These are phyloP conservation scores for Solea solea DNA, from an alignment of 2,113 vertebrate species.

Conservation along the genomic window DNA sequence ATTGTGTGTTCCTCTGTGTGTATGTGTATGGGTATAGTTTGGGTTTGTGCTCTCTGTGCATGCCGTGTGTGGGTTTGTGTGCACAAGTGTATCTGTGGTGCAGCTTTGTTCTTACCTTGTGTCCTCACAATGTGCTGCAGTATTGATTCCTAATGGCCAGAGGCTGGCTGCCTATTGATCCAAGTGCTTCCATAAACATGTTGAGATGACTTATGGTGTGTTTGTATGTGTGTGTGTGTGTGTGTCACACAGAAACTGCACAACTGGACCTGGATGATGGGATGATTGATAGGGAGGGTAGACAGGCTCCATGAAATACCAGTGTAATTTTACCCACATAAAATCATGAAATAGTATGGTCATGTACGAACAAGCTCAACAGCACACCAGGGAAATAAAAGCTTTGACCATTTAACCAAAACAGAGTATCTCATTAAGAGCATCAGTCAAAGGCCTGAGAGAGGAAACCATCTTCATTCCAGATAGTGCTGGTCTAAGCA, in stretches of 20 bases:
- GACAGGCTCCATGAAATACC: slow-evolving; percentile 52
- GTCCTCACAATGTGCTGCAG: slow-evolving; percentile 59
- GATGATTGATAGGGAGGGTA: slow-evolving; percentile 58
- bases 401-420: slow-evolving; percentile 69
- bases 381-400: slow-evolving; percentile 70
- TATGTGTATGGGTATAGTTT: slow-evolving; percentile 18
- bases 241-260: slow-evolving; percentile 27
- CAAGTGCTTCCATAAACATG: slow-evolving; percentile 69
- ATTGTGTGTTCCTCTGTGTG: slow-evolving; percentile 9
- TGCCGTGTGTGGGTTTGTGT: slow-evolving; percentile 24
- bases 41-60: slow-evolving; percentile 2
- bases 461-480: slow-evolving; percentile 34
- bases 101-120: slow-evolving; percentile 62
- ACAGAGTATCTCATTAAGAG: slow-evolving; percentile 69
- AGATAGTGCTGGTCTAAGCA: slow-evolving; percentile 61
- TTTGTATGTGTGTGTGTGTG: slow-evolving; percentile 21
- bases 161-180: slow-evolving; percentile 71
- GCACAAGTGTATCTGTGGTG: slow-evolving; percentile 5
- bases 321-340: slow-evolving; percentile 60
- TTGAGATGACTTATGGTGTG: slow-evolving; percentile 65
- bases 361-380: slow-evolving; percentile 61
- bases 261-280: slow-evolving; percentile 39
- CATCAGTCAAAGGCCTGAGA: slow-evolving; percentile 60
- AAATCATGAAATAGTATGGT: slow-evolving; percentile 62
- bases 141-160: slow-evolving; percentile 72